Evolutionary conservation across 2,113 vertebrate species (phyloP).

Genomic region (Hiodon tergisus): DNA sequence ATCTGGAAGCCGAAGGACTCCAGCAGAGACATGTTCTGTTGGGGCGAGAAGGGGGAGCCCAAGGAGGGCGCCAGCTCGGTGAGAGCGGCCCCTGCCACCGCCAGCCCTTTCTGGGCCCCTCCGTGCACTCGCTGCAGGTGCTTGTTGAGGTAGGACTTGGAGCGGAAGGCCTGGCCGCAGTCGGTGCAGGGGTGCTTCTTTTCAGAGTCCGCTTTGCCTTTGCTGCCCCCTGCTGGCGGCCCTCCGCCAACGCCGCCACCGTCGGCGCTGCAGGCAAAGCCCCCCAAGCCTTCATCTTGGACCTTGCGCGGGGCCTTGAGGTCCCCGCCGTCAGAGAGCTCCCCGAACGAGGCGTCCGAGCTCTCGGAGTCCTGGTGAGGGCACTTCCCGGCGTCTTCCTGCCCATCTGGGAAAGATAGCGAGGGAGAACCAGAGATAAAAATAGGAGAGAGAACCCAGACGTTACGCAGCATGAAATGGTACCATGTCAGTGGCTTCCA

Average conservation of each 20-base stretch:
- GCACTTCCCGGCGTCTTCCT: conserved; percentile 83
- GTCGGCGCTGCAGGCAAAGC: conserved; percentile 65
- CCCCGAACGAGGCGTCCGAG: conserved; percentile 84
- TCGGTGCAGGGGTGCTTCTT: conserved; percentile 90
- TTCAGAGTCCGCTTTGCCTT: conserved; percentile 83
- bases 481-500: not conserved
- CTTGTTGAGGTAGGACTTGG: conserved; percentile 98
- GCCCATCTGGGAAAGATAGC: conserved; percentile 52
- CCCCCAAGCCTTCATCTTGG: conserved; percentile 75
- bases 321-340: conserved; percentile 85
- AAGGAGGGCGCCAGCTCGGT: conserved; percentile 79
- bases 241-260: conserved; percentile 50
- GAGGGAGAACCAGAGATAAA: conserved; percentile 4
- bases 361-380: conserved; percentile 94
- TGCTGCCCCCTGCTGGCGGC: conserved; percentile 70
- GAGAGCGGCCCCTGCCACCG: conserved; percentile 50
- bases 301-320: conserved; percentile 87
- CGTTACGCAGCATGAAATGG: not conserved
- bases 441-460: not conserved
- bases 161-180: conserved; percentile 95
- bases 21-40: conserved; percentile 98
- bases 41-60: conserved; percentile 89
- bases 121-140: conserved; percentile 93
- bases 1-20: conserved; percentile 99
- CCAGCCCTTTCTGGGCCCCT: conserved; percentile 63